Evolutionary conservation across 2,888 invertebrate genomes (phyloP).

Genomic region (Mythimna albipuncta): DNA sequence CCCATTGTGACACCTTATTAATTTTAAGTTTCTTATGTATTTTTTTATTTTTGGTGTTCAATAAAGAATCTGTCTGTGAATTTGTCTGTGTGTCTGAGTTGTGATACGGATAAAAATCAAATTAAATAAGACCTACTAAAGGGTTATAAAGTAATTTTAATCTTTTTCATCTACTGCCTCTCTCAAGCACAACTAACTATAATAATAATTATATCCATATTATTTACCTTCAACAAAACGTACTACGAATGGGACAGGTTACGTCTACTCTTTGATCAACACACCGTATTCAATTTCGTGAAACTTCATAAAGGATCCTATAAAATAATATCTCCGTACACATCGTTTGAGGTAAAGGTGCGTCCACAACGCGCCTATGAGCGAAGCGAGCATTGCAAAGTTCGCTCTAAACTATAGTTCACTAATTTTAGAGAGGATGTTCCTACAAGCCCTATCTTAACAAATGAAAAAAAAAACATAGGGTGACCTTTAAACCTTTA

Average conservation of each 20-base stretch:
- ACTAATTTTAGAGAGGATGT: neutral
- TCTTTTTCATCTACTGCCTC: neutral
- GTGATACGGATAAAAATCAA: too few species aligned
- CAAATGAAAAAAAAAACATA: neutral
- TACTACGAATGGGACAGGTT: constrained; percentile 1
- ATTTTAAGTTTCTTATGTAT: too few species aligned
- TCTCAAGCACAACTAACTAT: constrained; percentile 1
- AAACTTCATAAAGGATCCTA: constrained; percentile 13
- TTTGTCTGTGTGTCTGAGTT: too few species aligned
- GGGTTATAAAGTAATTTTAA: neutral
- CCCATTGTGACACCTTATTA: too few species aligned
- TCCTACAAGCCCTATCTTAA: neutral
- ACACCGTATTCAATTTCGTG: constrained; percentile 20
- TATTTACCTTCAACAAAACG: constrained; percentile 2
- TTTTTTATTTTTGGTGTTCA: too few species aligned
- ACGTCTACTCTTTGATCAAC: constrained; percentile 23
- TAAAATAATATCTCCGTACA: constrained; percentile 23
- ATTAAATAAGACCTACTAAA: too few species aligned
- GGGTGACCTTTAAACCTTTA: too few species aligned
- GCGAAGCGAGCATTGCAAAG: neutral
- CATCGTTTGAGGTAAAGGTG: neutral
- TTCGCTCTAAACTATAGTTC: neutral
- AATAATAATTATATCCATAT: constrained; percentile 13
- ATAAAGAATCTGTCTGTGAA: too few species aligned
- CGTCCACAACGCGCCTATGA: neutral